A percentile compares a stretch with the other conserved stretches of the same genome.
These are phyloP conservation scores for Drosophila azteca DNA, from an alignment of 1,140 invertebrate genomes.

Conservation along the genomic window DNA sequence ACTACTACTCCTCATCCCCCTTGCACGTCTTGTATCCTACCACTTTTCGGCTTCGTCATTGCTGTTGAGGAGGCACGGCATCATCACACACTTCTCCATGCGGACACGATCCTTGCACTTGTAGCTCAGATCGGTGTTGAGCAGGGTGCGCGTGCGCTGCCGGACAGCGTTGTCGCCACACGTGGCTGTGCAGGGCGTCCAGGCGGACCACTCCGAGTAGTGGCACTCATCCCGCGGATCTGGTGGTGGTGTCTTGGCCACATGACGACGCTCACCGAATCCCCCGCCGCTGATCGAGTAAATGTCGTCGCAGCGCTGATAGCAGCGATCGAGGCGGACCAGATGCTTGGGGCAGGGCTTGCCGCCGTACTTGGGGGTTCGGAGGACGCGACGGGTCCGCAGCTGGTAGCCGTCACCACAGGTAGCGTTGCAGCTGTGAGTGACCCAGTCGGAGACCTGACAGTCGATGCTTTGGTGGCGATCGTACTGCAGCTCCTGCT, in stretches of 20 bases:
- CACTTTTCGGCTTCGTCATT: constrained; percentile 73
- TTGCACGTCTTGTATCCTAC: constrained; percentile 4
- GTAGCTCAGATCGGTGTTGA: constrained; percentile 76
- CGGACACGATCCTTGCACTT: constrained; percentile 81
- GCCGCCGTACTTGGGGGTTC: constrained; percentile 88
- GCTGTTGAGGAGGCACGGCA: constrained; percentile 72
- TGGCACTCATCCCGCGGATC: constrained; percentile 84
- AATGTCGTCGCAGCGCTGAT: constrained; percentile 81
- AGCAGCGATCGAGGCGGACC: constrained; percentile 69
- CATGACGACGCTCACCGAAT: constrained; percentile 50
- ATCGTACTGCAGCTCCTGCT: constrained; percentile 61
- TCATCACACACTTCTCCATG: constrained; percentile 78
- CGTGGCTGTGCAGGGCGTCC: constrained; percentile 87
- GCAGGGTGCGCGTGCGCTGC: constrained; percentile 71
- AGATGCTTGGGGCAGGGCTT: constrained; percentile 87
- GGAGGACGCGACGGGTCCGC: constrained; percentile 84
- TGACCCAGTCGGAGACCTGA: constrained; percentile 87
- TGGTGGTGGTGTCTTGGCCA: constrained; percentile 31
- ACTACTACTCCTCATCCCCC: too few species aligned
- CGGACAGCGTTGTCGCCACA: constrained; percentile 85
- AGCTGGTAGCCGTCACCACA: constrained; percentile 86
- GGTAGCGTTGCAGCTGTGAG: constrained; percentile 86
- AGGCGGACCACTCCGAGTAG: constrained; percentile 87
- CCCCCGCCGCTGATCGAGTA: constrained; percentile 63
- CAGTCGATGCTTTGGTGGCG: constrained; percentile 84